Percentiles rank a stretch among this genome's conserved stretches.
Evolutionary conservation across 2,888 invertebrate genomes (phyloP).

Genomic region (Trissoscelio sp.): DNA sequence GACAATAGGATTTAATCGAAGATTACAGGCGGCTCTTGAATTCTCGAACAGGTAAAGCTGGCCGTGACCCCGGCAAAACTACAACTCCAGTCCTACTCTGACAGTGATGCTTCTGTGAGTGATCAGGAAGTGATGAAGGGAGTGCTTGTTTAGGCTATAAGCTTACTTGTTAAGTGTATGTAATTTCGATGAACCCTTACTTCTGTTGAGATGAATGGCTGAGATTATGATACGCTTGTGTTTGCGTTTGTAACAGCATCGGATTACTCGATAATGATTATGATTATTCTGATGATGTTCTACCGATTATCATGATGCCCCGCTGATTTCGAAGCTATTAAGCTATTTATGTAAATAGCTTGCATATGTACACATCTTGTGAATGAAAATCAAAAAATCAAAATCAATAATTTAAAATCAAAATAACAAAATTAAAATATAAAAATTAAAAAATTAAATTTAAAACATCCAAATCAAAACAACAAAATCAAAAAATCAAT

Average conservation of each 20-base stretch:
- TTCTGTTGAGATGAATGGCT: constrained; percentile 31
- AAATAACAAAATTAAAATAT: constrained; percentile 11
- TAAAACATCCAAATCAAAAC: no score
- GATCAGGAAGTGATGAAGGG: constrained; percentile 45
- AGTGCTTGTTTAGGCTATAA: constrained; percentile 40
- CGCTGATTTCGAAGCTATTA: constrained; percentile 30
- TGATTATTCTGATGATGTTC: constrained; percentile 34
- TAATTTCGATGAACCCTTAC: constrained; percentile 44
- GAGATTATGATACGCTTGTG: constrained; percentile 21
- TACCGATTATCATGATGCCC: constrained; percentile 33
- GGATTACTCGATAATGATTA: constrained; percentile 37
- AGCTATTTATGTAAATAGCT: constrained; percentile 37
- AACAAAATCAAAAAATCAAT: no score
- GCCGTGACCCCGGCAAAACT: constrained; percentile 56
- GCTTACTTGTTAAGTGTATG: constrained; percentile 47
- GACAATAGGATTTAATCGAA: constrained; percentile 59
- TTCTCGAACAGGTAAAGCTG: constrained; percentile 32
- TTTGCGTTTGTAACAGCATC: constrained; percentile 11
- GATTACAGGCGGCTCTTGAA: constrained; percentile 42
- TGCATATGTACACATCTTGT: neutral
- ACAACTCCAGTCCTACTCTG: constrained; percentile 1
- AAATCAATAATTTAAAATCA: no score
- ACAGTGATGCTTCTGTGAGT: constrained; percentile 15
- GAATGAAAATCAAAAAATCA: no score
- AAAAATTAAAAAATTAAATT: no score